Conservation (phyloP, 2,797 vertebrate species). For the Simalia tracyae region DNA sequence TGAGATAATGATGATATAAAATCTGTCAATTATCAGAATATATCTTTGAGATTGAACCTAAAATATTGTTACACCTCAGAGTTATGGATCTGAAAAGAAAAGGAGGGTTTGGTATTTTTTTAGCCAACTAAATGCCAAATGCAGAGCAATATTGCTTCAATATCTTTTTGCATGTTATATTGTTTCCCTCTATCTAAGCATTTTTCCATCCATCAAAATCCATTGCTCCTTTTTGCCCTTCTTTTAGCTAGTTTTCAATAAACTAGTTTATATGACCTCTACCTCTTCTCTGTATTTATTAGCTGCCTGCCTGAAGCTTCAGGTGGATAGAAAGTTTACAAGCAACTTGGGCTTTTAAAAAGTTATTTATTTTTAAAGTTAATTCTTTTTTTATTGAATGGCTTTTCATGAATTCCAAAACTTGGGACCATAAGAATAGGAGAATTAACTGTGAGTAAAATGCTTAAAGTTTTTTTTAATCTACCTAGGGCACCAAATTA, state of each 20-base stretch:
- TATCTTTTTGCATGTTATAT: neutral
- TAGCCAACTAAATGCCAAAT: neutral
- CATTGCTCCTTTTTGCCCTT: neutral
- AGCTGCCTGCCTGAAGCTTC: neutral
- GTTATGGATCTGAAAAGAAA: neutral
- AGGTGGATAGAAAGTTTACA: conserved; percentile 22
- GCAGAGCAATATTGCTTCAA: neutral
- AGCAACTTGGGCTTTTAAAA: neutral
- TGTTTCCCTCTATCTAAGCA: neutral
- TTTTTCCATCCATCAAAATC: conserved; percentile 13
- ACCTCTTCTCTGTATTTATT: conserved; percentile 16
- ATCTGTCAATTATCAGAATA: neutral
- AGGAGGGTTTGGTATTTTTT: neutral
- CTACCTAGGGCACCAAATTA: neutral
- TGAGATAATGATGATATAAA: neutral
- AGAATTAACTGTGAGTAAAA: neutral
- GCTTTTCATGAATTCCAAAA: neutral
- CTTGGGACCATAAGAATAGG: neutral
- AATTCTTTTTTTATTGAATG: neutral
- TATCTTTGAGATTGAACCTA: neutral
- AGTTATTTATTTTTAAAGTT: neutral
- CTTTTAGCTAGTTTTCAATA: neutral
- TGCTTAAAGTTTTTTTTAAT: neutral
- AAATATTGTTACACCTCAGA: neutral
- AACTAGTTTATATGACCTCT: neutral